A percentile compares a stretch with the other conserved stretches of the same genome.
Evolutionary conservation across 1,140 invertebrate genomes (phyloP).

Genomic region (Drosophila guanche): DNA sequence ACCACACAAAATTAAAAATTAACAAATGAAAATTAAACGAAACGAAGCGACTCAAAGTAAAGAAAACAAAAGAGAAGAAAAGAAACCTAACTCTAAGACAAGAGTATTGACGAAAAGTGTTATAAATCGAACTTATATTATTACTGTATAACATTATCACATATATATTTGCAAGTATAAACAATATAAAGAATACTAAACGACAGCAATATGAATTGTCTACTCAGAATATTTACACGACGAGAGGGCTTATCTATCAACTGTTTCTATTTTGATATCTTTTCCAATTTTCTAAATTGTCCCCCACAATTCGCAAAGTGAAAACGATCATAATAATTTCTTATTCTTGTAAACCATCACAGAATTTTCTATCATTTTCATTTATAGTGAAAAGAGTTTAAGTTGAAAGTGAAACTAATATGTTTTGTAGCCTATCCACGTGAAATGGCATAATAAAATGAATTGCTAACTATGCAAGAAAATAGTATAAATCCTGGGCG

Average conservation of each 20-base stretch:
- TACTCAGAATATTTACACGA: slow-evolving; percentile 23
- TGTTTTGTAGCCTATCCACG: slow-evolving; percentile 23
- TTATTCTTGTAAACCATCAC: slow-evolving; percentile 7
- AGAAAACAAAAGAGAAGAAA: slow-evolving; percentile 18
- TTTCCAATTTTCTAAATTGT: slow-evolving; percentile 5
- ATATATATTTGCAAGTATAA: slow-evolving; percentile 33
- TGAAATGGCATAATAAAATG: slow-evolving; percentile 26
- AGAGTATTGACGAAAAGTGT: slow-evolving; percentile 43
- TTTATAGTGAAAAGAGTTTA: slow-evolving; percentile 25
- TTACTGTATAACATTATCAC: slow-evolving; percentile 38
- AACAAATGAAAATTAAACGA: neutral
- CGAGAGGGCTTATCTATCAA: slow-evolving; percentile 11
- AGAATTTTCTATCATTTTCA: neutral
- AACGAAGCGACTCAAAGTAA: slow-evolving; percentile 24
- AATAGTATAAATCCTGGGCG: slow-evolving; percentile 8
- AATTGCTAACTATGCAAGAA: slow-evolving; percentile 9
- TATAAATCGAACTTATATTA: slow-evolving; percentile 48
- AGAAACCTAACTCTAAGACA: slow-evolving; percentile 28
- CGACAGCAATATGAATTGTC: slow-evolving; percentile 53
- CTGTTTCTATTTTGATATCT: slow-evolving; percentile 33
- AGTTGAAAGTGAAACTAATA: slow-evolving; percentile 13
- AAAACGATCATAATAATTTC: too few species aligned
- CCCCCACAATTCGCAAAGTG: neutral
- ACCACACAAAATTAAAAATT: slow-evolving; percentile 6
- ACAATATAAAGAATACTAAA: slow-evolving; percentile 25